phyloP scores from a whole-genome alignment of 2,797 vertebrate species.

The Cyclopterus lumpus region DNA sequence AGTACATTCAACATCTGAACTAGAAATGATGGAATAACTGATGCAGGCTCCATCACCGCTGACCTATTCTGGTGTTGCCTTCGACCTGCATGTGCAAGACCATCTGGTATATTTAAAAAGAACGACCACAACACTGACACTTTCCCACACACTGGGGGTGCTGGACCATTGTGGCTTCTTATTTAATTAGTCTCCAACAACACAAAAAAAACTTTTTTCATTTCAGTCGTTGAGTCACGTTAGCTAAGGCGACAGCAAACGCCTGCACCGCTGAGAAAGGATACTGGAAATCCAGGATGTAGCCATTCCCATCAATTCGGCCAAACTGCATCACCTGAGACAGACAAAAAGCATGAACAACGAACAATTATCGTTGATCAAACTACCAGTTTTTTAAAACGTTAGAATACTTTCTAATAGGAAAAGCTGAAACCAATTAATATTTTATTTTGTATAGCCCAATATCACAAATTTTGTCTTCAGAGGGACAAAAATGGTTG shows the following conservation, averaged over 20 bases:
- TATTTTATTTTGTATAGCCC: too few species aligned
- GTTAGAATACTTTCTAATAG: background rate
- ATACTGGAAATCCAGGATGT: conserved; percentile 99
- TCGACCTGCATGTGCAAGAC: conserved; percentile 24
- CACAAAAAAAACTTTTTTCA: conserved; percentile 73
- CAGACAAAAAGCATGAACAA: conserved; percentile 15
- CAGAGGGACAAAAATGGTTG: background rate
- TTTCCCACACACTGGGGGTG: background rate
- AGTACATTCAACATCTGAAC: conserved; percentile 56
- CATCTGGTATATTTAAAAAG: conserved; percentile 1
- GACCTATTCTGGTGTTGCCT: conserved; percentile 11
- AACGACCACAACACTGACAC: conserved; percentile 7
- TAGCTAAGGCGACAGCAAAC: conserved; percentile 98
- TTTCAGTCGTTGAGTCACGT: conserved; percentile 98
- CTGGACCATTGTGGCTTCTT: conserved; percentile 75
- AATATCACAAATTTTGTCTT: too few species aligned
- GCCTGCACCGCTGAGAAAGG: conserved; percentile 99
- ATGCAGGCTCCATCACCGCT: conserved; percentile 20
- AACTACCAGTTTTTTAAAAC: background rate
- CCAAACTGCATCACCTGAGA: conserved; percentile 99
- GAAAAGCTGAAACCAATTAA: background rate
- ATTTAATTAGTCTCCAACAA: conserved; percentile 76
- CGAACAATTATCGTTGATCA: background rate
- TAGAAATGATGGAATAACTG: conserved; percentile 35
- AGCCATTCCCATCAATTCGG: conserved; percentile 97